Percentiles rank a stretch among this genome's conserved stretches.
These are phyloP conservation scores for Anoplius nigerrimus DNA, from an alignment of 2,888 invertebrate genomes.

Conservation along the genomic window DNA sequence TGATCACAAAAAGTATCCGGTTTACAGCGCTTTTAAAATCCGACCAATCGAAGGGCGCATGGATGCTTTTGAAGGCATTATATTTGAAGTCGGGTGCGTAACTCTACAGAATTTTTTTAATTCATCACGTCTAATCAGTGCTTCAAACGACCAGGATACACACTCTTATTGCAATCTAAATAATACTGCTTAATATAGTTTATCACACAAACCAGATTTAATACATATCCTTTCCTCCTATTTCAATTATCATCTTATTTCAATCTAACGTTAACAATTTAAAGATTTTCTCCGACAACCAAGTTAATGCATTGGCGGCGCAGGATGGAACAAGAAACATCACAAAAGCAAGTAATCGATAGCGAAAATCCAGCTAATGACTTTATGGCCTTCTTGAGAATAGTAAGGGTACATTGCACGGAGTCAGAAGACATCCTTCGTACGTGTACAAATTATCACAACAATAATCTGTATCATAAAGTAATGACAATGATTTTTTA, in stretches of 20 bases:
- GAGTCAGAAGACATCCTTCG: slow-evolving; percentile 51
- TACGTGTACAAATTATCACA: slow-evolving; percentile 21
- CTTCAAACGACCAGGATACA: too few relatives aligned
- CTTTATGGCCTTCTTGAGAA: slow-evolving; percentile 56
- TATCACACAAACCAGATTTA: too few relatives aligned
- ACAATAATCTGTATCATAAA: not conserved
- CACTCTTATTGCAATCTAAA: not conserved
- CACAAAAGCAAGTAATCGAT: not conserved
- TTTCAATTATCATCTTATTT: not conserved
- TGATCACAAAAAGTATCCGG: slow-evolving; percentile 46
- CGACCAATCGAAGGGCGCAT: slow-evolving; percentile 64
- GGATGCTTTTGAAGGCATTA: slow-evolving; percentile 65
- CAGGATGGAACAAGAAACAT: not conserved
- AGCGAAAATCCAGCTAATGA: slow-evolving; percentile 32
- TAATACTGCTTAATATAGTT: too few relatives aligned
- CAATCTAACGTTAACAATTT: too few relatives aligned
- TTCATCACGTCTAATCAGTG: too few relatives aligned
- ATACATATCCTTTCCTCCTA: not conserved
- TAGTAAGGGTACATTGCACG: slow-evolving; percentile 52
- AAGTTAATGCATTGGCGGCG: slow-evolving; percentile 11
- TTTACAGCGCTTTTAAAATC: slow-evolving; percentile 58
- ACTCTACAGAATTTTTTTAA: not conserved
- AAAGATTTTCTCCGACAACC: slow-evolving; percentile 54
- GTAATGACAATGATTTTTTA: slow-evolving; percentile 10
- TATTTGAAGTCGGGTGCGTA: slow-evolving; percentile 62